These are phyloP conservation scores for Bagarius yarrelli DNA, from an alignment of 2,113 vertebrate genomes.

Conservation along the genomic window DNA sequence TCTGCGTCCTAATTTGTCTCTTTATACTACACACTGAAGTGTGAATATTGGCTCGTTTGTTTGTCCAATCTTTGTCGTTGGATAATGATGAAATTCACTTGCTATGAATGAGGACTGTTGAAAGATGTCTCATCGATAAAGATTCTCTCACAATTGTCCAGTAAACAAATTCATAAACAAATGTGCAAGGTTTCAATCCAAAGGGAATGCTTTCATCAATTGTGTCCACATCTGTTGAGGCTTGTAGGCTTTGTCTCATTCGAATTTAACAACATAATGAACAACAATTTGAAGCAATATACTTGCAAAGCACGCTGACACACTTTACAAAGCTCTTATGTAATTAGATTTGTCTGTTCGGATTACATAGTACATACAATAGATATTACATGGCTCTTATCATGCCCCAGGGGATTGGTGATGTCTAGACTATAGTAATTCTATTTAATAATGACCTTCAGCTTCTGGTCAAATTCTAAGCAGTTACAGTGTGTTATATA, in stretches of 20 bases:
- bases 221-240: constrained; percentile 17
- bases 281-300: constrained; percentile 35
- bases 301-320: constrained; percentile 1
- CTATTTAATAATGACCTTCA: constrained; percentile 30
- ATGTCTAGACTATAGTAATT: constrained; percentile 27
- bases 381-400: constrained; percentile 18
- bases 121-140: neutral
- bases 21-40: too few species aligned
- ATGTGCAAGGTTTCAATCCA: neutral
- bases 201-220: constrained; percentile 14
- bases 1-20: too few species aligned
- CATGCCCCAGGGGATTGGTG: constrained; percentile 11
- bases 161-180: neutral
- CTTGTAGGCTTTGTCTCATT: constrained; percentile 2
- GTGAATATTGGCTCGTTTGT: too few species aligned
- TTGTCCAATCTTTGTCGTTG: too few species aligned
- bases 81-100: neutral
- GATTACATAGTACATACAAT: constrained; percentile 10
- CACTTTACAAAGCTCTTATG: constrained; percentile 14
- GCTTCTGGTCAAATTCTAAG: constrained; percentile 24
- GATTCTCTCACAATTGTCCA: neutral
- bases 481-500: constrained; percentile 14
- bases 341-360: constrained; percentile 34
- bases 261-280: constrained; percentile 25
- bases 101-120: neutral